These are phyloP conservation scores for Fringilla coelebs DNA, from an alignment of 2,797 vertebrate genomes.

Conservation along the genomic window DNA sequence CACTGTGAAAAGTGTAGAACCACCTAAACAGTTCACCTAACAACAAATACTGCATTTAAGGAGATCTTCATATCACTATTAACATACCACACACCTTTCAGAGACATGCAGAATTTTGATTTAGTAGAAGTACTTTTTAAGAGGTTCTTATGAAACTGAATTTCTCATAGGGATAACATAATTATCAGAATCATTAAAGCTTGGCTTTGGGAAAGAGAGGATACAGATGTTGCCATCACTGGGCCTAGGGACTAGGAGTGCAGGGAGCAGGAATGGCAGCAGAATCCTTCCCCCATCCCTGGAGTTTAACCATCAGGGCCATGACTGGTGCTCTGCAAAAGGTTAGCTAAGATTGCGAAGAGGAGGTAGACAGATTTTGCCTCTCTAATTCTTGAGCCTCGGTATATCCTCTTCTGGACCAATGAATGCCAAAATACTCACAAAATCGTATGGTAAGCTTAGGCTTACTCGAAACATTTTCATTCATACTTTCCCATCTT, in stretches of 20 bases:
- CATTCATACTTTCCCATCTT: slow-evolving; percentile 49
- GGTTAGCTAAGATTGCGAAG: neutral
- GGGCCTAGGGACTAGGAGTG: neutral
- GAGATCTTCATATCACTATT: neutral
- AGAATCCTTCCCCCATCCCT: neutral
- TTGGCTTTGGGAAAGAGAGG: neutral
- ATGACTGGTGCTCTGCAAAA: neutral
- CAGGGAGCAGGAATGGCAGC: neutral
- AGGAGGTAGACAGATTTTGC: neutral
- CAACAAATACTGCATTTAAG: neutral
- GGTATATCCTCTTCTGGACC: neutral
- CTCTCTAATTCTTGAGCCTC: neutral
- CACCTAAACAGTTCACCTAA: neutral
- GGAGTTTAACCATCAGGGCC: neutral
- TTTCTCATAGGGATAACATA: neutral
- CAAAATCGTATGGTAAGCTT: neutral
- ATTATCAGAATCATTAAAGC: neutral
- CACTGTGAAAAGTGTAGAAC: neutral
- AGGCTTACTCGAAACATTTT: slow-evolving; percentile 14
- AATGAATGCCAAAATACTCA: neutral
- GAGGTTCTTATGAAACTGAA: neutral
- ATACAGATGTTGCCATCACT: neutral
- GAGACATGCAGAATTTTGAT: neutral
- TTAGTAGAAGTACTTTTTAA: neutral
- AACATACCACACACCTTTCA: neutral